Evolutionary conservation across 2,113 vertebrate species (phyloP), one percentile per base, ranked within the genome.

Genomic region (Reinhardtius hippoglossoides): DNA sequence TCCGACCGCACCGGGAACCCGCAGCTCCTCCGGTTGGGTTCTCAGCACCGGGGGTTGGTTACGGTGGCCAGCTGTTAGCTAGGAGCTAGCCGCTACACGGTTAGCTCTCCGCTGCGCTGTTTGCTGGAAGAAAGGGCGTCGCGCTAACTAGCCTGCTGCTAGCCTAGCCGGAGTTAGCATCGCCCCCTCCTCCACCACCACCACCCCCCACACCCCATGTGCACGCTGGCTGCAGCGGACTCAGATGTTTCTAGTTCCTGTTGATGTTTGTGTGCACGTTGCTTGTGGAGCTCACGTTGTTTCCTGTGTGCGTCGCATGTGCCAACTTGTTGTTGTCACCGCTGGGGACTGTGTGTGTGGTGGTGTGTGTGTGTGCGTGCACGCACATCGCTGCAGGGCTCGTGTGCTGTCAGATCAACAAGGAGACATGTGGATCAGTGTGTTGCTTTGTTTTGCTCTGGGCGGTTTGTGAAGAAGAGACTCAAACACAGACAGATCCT

Each of bases 271-370:
- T 54, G 18, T 50, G 8, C 50, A 9, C 50, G 50, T 54, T 15
- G 4, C 18, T 9, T n/a, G 31, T 31, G 31, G 31, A 31, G 31
- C 31, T 7, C 31, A 31, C 3, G 50, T 54, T n/a, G 58, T 55
- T 69, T 67, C 1, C 48, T 56, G 71, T 60, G 64, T 20, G 68
- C 13, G 66, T 4, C 54, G 54, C 64, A 52, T 76, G 77, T 81
- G 55, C 26, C 63, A 59, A 23, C 73, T 79, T 82, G 73, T 76
- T 79, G 57, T 69, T 16, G 44, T 37, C 62, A 54, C 73, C 40
- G 56, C 35, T 59, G 15, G 23, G 58, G 1, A 26, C 57, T 26
- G 58, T 35, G 65, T 21, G 18, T 31, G 46, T 56, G 10, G 65
- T 21, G 18, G n/a, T n/a, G n/a, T n/a, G 65, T 21, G 18, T 31